phyloP scores from a whole-genome alignment of 2,797 vertebrate species.

The Anas flavirostris region DNA sequence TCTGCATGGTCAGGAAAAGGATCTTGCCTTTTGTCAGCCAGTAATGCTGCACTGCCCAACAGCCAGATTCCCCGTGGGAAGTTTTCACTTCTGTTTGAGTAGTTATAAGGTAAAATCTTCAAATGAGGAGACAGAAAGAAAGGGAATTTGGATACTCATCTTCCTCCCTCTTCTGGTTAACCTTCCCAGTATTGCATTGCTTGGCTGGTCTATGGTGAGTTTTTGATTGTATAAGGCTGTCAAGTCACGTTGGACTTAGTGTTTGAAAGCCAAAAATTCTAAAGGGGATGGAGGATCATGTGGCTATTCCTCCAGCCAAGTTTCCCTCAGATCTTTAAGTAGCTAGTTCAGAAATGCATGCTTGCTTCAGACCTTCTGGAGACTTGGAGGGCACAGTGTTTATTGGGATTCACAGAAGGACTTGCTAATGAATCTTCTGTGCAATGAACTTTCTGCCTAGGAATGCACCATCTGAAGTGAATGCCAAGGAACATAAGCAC shows the following conservation, averaged over 20 bases:
- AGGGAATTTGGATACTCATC: rapidly evolving
- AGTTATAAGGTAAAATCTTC: background rate
- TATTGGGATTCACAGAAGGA: background rate
- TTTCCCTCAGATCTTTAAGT: constrained; percentile 60
- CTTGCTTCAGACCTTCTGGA: constrained; percentile 47
- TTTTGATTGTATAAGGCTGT: constrained; percentile 40
- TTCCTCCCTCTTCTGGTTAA: background rate
- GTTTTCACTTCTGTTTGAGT: background rate
- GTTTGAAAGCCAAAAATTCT: constrained; percentile 30
- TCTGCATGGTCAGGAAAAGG: background rate
- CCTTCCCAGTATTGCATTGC: rapidly evolving
- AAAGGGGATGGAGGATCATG: constrained; percentile 40
- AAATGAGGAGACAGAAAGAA: background rate
- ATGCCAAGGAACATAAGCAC: background rate
- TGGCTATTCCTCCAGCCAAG: constrained; percentile 63
- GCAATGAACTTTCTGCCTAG: constrained; percentile 59
- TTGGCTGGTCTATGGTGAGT: background rate
- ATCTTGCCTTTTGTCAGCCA: background rate
- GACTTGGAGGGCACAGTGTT: background rate
- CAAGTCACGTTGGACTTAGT: constrained; percentile 7
- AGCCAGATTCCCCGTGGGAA: background rate
- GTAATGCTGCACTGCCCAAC: rapidly evolving
- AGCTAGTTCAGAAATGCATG: constrained; percentile 56
- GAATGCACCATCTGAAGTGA: background rate
- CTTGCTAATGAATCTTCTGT: constrained; percentile 1